These are phyloP conservation scores for Sweltsa coloradensis DNA, from an alignment of 1,140 invertebrate species.

Conservation along the genomic window DNA sequence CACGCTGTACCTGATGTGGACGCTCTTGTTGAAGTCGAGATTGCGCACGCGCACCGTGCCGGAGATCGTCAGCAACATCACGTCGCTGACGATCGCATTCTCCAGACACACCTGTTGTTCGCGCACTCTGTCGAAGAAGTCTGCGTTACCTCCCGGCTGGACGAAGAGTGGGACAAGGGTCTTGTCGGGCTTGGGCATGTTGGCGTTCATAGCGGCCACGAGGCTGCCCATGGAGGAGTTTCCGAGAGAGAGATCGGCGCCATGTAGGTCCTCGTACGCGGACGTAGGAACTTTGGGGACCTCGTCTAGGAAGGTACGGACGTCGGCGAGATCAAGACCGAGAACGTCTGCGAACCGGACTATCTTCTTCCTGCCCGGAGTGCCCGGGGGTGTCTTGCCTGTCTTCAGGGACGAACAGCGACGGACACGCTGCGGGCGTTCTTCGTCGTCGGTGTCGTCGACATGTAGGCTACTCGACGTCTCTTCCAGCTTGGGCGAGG, in stretches of 20 bases:
- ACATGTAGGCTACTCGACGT: too few species aligned
- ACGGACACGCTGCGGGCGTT: conserved; percentile 43
- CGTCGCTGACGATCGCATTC: conserved; percentile 62
- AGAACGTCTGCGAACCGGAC: conserved; percentile 90
- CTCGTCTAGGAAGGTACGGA: conserved; percentile 80
- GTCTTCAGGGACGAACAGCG: conserved; percentile 79
- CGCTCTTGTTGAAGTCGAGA: conserved; percentile 81
- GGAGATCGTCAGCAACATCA: conserved; percentile 57
- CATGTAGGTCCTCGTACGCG: conserved; percentile 59
- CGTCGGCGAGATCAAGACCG: conserved; percentile 82
- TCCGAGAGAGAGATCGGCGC: conserved; percentile 30
- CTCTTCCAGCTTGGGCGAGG: too few species aligned
- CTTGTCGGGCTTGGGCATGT: conserved; percentile 32
- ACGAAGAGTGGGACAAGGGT: conserved; percentile 64
- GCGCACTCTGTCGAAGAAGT: conserved; percentile 67
- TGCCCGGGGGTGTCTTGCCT: conserved; percentile 82
- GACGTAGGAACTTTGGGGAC: conserved; percentile 77
- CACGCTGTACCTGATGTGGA: conserved; percentile 73
- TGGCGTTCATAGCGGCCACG: not conserved
- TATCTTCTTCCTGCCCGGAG: conserved; percentile 81
- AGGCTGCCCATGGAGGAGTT: not conserved
- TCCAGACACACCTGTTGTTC: conserved; percentile 69
- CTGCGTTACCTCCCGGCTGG: conserved; percentile 58
- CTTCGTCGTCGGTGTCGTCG: conserved; percentile 29
- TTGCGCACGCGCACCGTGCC: conserved; percentile 82